Percentiles rank a stretch among this genome's conserved stretches.
phyloP scores from a whole-genome alignment of 92 coral and sea anemone species.

The Ricordea florida region DNA sequence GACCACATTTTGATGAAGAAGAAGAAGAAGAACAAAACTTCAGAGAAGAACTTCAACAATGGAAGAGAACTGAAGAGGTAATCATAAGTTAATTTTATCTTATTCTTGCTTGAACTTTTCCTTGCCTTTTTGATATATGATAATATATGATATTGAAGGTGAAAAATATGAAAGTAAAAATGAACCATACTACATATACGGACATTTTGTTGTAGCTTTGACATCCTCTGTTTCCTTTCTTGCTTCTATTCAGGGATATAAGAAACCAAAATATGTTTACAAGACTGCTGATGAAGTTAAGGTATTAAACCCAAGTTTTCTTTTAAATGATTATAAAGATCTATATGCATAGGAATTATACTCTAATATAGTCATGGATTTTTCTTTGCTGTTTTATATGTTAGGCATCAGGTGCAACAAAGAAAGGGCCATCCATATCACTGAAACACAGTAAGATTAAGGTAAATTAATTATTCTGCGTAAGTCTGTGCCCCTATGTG shows the following conservation, averaged over 20 bases:
- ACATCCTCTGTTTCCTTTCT: no score
- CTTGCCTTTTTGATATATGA: no score
- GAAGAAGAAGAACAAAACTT: slow-evolving; percentile 89
- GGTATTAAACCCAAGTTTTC: slow-evolving; percentile 30
- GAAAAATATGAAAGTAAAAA: no score
- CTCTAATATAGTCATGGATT: background rate
- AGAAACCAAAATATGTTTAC: slow-evolving; percentile 87
- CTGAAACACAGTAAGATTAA: slow-evolving; percentile 83
- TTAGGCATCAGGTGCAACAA: slow-evolving; percentile 73
- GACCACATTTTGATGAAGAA: slow-evolving; percentile 73
- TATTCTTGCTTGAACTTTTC: background rate
- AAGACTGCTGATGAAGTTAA: slow-evolving; percentile 98
- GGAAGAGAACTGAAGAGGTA: slow-evolving; percentile 89
- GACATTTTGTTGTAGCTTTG: no score
- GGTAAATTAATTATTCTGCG: slow-evolving; percentile 10
- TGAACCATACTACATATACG: no score
- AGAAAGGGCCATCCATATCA: slow-evolving; percentile 85
- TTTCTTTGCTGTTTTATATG: background rate
- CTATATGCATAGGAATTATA: background rate
- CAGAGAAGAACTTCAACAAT: slow-evolving; percentile 87
- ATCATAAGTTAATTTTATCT: background rate
- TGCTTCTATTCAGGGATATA: background rate
- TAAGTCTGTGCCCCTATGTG: background rate
- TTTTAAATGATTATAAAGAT: background rate
- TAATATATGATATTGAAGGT: no score